Conservation (phyloP, 1,140 invertebrate species). For the Drosophila miranda region DNA sequence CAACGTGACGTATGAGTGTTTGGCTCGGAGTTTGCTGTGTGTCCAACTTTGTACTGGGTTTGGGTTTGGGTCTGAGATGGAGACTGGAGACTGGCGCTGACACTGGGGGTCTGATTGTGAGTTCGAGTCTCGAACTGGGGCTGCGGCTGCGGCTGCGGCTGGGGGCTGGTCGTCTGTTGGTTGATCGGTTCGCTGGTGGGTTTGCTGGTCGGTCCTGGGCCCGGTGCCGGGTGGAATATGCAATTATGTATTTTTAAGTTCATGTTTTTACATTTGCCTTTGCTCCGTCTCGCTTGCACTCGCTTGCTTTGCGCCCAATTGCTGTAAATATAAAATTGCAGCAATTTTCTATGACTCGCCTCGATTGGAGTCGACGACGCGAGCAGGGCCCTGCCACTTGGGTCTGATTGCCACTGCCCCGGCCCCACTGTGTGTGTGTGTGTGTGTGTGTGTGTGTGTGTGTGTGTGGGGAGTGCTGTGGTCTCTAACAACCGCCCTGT, state of each 20-base stretch:
- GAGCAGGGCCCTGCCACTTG: too few species aligned
- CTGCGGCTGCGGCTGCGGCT: not conserved
- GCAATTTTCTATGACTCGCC: constrained; percentile 78
- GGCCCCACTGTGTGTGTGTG: not conserved
- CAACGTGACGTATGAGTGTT: constrained; percentile 76
- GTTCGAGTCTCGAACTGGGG: constrained; percentile 13
- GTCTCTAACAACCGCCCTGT: constrained; percentile 71
- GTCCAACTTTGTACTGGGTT: constrained; percentile 45
- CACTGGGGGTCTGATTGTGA: constrained; percentile 33
- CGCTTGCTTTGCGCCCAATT: constrained; percentile 55
- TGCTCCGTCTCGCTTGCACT: constrained; percentile 30
- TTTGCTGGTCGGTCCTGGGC: constrained; percentile 28
- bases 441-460: not conserved
- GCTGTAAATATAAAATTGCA: constrained; percentile 80
- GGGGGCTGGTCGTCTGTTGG: constrained; percentile 2
- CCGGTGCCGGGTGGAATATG: constrained; percentile 64
- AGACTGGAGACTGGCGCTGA: constrained; percentile 4
- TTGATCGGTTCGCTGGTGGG: constrained; percentile 7
- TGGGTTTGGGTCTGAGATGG: constrained; percentile 1
- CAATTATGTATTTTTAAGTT: constrained; percentile 81
- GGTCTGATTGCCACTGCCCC: constrained; percentile 43
- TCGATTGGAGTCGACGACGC: constrained; percentile 70
- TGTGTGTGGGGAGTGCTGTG: not conserved
- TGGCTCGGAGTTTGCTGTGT: constrained; percentile 53
- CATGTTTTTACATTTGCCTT: constrained; percentile 74